Percentiles rank a stretch among this genome's conserved stretches.
These are phyloP conservation scores for Xestia rhomboidea DNA, from an alignment of 2,888 invertebrate species.

Conservation along the genomic window DNA sequence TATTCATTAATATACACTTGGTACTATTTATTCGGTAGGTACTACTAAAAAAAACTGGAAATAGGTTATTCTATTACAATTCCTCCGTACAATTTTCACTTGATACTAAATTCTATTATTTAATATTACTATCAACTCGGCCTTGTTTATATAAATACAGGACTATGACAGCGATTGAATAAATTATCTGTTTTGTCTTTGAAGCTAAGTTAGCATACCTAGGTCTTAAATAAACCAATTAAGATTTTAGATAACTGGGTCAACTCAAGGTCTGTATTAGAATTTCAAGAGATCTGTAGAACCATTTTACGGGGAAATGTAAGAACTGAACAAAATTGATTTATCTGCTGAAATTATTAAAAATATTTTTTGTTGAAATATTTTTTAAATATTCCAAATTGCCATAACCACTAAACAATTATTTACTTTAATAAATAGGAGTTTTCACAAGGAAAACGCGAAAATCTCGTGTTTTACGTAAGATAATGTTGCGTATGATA, in stretches of 20 bases:
- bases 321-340: neutral
- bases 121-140: constrained; percentile 1
- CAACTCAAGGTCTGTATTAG: neutral
- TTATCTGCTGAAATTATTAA: neutral
- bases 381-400: too few species aligned
- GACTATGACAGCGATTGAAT: constrained; percentile 33
- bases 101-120: constrained; percentile 2
- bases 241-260: constrained; percentile 25
- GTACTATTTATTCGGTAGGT: neutral
- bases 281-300: constrained; percentile 5
- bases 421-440: too few species aligned
- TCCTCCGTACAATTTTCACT: neutral
- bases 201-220: constrained; percentile 24
- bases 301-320: neutral
- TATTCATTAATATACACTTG: neutral
- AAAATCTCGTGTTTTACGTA: too few species aligned
- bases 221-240: constrained; percentile 38
- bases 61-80: neutral
- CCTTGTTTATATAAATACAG: constrained; percentile 31
- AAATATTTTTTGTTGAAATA: too few species aligned
- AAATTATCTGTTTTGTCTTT: constrained; percentile 45
- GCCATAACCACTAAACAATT: too few species aligned
- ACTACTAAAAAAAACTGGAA: neutral
- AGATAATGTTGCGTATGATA: too few species aligned
- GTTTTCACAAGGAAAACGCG: too few species aligned